Base-by-base conservation (phyloP, 2,888 invertebrate genomes). In the Acanthosepion pharaonis region DNA sequence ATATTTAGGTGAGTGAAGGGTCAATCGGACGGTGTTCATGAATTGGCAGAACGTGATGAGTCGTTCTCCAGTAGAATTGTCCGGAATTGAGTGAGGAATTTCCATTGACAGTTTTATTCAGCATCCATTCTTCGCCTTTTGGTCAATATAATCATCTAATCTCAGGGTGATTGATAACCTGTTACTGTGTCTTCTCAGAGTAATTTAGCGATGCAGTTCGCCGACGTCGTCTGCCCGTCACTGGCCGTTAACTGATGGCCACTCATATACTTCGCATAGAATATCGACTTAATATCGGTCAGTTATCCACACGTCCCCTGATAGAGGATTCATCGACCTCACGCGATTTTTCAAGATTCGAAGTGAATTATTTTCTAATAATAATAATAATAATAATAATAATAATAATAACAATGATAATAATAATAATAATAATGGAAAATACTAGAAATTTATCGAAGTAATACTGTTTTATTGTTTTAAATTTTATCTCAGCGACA, bases 1-100 rank as follows among this genome's bases (percentile, higher is more conserved):
- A 78, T 78, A 78, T 78, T n/a, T 78, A 78, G 78, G 78, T 78
- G 78, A 78, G 78, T 78, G 78, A 78, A n/a, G n/a, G 78, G 78
- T 78, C 78, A 78, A 78, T 78, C 78, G n/a, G 78, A 33, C 78
- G 78, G 78, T 78, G 78, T 78, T 78, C 78, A 15, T 78, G 78
- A 78, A 78, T 78, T n/a, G 78, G n/a, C 78, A 15, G 11, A 78
- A 78, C 78, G n/a, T 78, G 78, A 78, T 78, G 78, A 78, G 78
- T 78, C 78, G 78, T n/a, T 78, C 78, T 78, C 78, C 33, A n/a
- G 78, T n/a, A 78, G 33, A 78, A 78, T 78, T 78, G 78, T 78
- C 78, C 78, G 78, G 78, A 78, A 78, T 78, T 78, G 78, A 78
- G 78, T n/a, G 78, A 78, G n/a, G 78, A n/a, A 78, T 78, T 78